Conservation (phyloP, 1,140 invertebrate species). For the Hylyphantes graminicola region DNA sequence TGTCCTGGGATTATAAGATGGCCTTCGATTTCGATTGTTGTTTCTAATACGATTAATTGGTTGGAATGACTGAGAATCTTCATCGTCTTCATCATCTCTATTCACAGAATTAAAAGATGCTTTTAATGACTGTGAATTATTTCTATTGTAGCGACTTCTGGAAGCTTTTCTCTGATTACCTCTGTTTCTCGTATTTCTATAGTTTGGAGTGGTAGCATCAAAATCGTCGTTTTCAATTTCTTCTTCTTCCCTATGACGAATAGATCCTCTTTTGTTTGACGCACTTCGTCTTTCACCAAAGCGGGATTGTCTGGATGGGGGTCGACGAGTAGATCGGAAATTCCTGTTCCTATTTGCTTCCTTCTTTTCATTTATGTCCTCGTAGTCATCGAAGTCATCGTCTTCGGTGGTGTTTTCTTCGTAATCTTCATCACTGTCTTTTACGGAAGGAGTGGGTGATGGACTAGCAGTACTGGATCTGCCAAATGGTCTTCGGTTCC, state of each 20-base stretch:
- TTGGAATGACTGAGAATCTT: constrained; percentile 55
- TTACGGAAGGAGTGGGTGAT: constrained; percentile 75
- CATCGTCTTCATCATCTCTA: constrained; percentile 53
- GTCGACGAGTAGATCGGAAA: constrained; percentile 50
- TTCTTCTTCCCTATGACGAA: constrained; percentile 53
- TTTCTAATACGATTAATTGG: constrained; percentile 44
- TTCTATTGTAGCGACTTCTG: constrained; percentile 42
- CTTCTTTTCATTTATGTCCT: constrained; percentile 49
- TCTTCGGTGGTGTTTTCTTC: constrained; percentile 61
- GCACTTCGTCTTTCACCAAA: constrained; percentile 54
- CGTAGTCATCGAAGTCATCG: constrained; percentile 62
- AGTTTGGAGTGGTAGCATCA: constrained; percentile 48
- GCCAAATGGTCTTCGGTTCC: constrained; percentile 66
- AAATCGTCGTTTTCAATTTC: constrained; percentile 59
- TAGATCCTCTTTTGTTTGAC: constrained; percentile 47
- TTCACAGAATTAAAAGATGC: constrained; percentile 60
- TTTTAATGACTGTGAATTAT: constrained; percentile 51
- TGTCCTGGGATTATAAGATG: constrained; percentile 57
- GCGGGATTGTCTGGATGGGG: constrained; percentile 24
- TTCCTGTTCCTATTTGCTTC: constrained; percentile 45
- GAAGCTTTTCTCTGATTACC: constrained; percentile 44
- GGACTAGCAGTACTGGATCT: constrained; percentile 76
- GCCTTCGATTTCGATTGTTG: constrained; percentile 53
- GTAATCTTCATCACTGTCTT: constrained; percentile 50
- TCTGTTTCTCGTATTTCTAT: constrained; percentile 52